Conservation (phyloP, 2,797 vertebrate species). For the Aeoliscus strigatus region DNA sequence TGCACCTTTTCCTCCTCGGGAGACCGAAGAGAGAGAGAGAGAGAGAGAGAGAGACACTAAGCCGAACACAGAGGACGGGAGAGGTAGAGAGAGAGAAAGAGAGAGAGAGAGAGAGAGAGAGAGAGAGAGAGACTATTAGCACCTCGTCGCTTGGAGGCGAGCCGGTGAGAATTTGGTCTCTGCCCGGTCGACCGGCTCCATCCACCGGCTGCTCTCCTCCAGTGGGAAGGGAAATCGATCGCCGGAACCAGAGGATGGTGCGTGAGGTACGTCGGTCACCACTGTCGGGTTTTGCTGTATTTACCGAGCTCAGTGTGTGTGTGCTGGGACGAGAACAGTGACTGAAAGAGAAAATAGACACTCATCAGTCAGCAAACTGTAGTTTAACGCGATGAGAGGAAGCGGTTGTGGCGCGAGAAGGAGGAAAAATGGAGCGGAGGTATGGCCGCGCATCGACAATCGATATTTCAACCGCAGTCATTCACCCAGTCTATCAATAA, state of each 20-base stretch:
- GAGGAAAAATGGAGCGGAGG: conserved; percentile 46
- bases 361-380: conserved; percentile 10
- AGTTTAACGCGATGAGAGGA: conserved; percentile 37
- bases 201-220: conserved; percentile 37
- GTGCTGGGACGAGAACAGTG: conserved; percentile 2
- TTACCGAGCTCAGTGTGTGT: conserved; percentile 5
- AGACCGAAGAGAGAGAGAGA: conserved; percentile 36
- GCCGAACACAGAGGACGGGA: conserved; percentile 22
- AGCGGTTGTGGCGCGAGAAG: conserved; percentile 6
- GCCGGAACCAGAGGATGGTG: conserved; percentile 45
- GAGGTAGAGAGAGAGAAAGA: conserved; percentile 12
- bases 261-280: conserved; percentile 55
- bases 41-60: conserved; percentile 25
- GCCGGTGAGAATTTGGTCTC: conserved; percentile 50
- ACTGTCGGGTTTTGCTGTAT: too few relatives aligned
- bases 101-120: conserved; percentile 26
- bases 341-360: background rate
- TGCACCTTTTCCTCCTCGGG: conserved; percentile 71
- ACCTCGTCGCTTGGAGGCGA: conserved; percentile 58
- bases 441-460: conserved; percentile 69
- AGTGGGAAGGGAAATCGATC: conserved; percentile 50
- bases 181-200: conserved; percentile 44
- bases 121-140: conserved; percentile 33
- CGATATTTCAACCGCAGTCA: conserved; percentile 74
- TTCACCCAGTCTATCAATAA: conserved; percentile 68